Evolutionary conservation across 1,140 invertebrate species (phyloP).

Genomic region (Lepidotrigona ventralis): DNA sequence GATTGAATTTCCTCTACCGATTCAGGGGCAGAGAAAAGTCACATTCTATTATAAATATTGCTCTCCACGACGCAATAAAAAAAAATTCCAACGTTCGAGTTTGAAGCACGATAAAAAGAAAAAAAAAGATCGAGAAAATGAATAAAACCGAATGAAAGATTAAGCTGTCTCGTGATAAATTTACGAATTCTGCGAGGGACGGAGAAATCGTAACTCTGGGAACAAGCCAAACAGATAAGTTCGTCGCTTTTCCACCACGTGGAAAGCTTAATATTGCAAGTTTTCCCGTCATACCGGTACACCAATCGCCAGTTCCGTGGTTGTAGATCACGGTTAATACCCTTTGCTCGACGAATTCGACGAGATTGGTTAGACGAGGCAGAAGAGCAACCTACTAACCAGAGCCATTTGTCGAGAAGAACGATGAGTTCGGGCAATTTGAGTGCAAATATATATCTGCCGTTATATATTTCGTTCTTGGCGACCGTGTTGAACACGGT

Average conservation of each 20-base stretch:
- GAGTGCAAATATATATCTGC: constrained; percentile 4
- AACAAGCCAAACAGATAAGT: constrained; percentile 28
- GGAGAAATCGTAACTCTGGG: neutral
- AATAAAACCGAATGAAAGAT: neutral
- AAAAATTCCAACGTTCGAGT: neutral
- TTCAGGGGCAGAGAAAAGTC: neutral
- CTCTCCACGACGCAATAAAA: neutral
- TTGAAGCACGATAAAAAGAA: neutral
- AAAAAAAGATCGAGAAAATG: neutral
- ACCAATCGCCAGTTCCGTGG: neutral
- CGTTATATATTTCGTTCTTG: constrained; percentile 20
- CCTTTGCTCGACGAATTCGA: constrained; percentile 12
- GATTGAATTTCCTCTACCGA: neutral
- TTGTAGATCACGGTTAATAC: constrained; percentile 28
- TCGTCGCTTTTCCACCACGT: neutral
- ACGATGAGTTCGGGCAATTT: constrained; percentile 4
- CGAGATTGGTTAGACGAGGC: constrained; percentile 36
- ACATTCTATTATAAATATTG: too few relatives aligned
- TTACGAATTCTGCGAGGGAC: neutral
- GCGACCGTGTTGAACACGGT: neutral
- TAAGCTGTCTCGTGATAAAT: neutral
- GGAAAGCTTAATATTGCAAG: constrained; percentile 51
- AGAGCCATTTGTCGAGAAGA: constrained; percentile 25
- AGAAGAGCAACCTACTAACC: constrained; percentile 9
- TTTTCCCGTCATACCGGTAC: constrained; percentile 6